Evolutionary conservation across 2,113 vertebrate genomes (phyloP), one percentile per base, ranked within the genome.

Genomic region (Atherinomorus stipes): DNA sequence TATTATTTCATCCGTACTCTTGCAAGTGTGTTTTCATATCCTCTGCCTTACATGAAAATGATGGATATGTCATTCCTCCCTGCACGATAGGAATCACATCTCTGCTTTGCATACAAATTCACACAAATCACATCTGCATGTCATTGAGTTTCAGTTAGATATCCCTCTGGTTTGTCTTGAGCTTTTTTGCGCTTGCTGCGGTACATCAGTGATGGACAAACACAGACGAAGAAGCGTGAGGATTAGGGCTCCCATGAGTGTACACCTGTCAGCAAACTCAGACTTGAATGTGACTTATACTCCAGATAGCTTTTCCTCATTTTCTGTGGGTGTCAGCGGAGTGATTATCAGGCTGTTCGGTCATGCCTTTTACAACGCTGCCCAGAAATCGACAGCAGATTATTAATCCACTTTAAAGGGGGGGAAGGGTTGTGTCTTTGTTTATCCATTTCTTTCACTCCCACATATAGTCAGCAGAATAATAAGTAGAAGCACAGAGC

Each of bases 91-190:
- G 71, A 83, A 78, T 85, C 77, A 85, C 53, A 42, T 31, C 49
- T 25, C 57, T 78, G 83, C 74, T 89, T 89, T 86, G 80, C 91
- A 90, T 92, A 79, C 83, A 89, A 23, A 89, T 87, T 31, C 68
- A 40, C 73, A 21, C 81, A 67, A 73, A 88, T 80, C 79, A 67
- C 86, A 87, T 82, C 83, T 89, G 81, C 86, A 74, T 89, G 84
- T 69, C 62, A 64, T 77, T 80, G 83, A 54, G 78, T 84, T 87
- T 77, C 80, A 53, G 53, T 82, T 84, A 74, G 64, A 81, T 75
- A 51, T 65, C 81, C 71, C 52, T 74, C 52, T 70, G 79, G 60
- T 83, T 86, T 79, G 66, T 88, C 71, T 81, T 34, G 59, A 25
- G n/a, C 9, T n/a, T 37, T 12, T 65, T 7, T 51, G 21, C 37